Percentiles rank a stretch among this genome's conserved stretches.
phyloP scores from a whole-genome alignment of 1,140 invertebrate species.

The Subanguina moxae region DNA sequence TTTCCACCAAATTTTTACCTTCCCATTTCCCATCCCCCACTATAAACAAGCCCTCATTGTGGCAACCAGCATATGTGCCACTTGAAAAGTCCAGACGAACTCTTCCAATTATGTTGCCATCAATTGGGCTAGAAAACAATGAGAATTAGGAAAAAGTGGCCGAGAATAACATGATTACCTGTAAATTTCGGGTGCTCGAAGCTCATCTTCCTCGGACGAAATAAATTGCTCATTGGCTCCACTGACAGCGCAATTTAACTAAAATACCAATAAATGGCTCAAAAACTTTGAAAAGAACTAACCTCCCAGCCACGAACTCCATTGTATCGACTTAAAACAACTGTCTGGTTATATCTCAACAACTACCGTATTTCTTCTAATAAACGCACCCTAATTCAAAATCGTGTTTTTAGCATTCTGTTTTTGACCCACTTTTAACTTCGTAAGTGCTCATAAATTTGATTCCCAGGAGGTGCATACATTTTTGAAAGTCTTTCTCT shows the following conservation, averaged over 20 bases:
- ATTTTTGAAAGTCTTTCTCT: conserved; percentile 7
- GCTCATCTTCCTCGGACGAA: conserved; percentile 21
- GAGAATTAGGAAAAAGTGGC: neutral
- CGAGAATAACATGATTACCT: conserved; percentile 19
- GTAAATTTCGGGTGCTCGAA: conserved; percentile 39
- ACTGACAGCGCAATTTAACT: conserved; percentile 28
- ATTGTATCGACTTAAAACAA: conserved; percentile 48
- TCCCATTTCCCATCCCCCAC: conserved; percentile 54
- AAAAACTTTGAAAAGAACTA: conserved; percentile 29
- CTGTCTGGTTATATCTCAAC: neutral
- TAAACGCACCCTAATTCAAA: too few relatives aligned
- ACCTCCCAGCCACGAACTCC: conserved; percentile 56
- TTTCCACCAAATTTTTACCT: conserved; percentile 24
- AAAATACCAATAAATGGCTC: conserved; percentile 2
- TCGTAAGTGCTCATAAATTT: too few relatives aligned
- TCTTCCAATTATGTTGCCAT: conserved; percentile 48
- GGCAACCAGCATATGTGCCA: conserved; percentile 51
- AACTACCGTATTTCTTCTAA: too few relatives aligned
- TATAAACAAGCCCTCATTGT: conserved; percentile 57
- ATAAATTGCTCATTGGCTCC: conserved; percentile 12
- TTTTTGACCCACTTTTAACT: too few relatives aligned
- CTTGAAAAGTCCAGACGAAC: conserved; percentile 38
- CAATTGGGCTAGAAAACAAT: conserved; percentile 43
- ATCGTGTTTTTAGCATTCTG: too few relatives aligned
- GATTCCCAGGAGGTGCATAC: too few relatives aligned